Evolutionary conservation across 1,140 invertebrate genomes (phyloP), one percentile per base, ranked within the genome.

Genomic region (Eriosoma lanigerum): DNA sequence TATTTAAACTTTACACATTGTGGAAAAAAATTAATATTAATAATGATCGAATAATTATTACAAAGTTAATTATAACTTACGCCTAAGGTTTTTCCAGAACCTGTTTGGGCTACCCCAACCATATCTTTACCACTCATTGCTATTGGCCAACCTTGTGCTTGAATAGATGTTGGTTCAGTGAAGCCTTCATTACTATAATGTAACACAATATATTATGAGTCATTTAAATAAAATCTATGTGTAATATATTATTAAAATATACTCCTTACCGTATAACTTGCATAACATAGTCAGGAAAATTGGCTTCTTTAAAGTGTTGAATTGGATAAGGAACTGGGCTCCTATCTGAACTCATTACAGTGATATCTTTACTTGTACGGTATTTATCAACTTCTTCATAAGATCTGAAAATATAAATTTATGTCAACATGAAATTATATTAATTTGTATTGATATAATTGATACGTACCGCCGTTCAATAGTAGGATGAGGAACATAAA

Each of bases 121-220:
- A 95, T 89, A 84, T 96, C 93, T 82, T 91, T 86, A 5, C 94
- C 94, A 83, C 90, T 92, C 6, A 95, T 85, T 60, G 93, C 93
- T 82, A 94, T 92, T 0, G 93, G 93, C 93, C 93, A 95, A 19
- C 91, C 91, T 83, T 92, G 91, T 3, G 91, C 90, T 86, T 93
- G 92, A 84, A 93, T 95, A 19, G 92, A 88, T 54, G 93, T 95
- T 10, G 93, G 93, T 81, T 90, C 87, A 44, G 89, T 88, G 86
- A 93, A 95, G 12, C 90, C 90, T 84, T 91, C 89, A 82, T 81
- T 83, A 1, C 81, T 82, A 48, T 4, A 82, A 54, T 64, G 3
- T 29, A n/a, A 50, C 85, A 92, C n/a, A n/a, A n/a, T 38, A 38
- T 38, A 4, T 38, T 38, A 38, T 38, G 8, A 38, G 8, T 38